Evolutionary conservation across 2,113 vertebrate species (phyloP).

Genomic region (Antigone vipio): DNA sequence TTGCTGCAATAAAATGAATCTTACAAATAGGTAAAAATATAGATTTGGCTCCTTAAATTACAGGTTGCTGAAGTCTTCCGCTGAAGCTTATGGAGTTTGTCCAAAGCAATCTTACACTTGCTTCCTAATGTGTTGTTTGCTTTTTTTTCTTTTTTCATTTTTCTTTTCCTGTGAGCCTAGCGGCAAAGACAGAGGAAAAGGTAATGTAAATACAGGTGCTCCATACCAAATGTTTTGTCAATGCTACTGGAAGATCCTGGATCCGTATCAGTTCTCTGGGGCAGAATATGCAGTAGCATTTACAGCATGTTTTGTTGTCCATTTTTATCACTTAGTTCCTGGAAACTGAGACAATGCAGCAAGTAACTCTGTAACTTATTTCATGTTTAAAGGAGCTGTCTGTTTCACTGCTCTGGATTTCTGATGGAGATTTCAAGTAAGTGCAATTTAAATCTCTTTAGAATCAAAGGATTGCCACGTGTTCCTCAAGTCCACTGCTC

Average conservation of each 20-base stretch:
- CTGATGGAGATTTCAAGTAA: background rate
- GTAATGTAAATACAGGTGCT: background rate
- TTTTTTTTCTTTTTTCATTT: too few species aligned
- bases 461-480: background rate
- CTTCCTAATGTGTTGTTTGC: background rate
- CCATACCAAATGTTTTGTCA: background rate
- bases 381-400: background rate
- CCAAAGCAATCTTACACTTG: background rate
- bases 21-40: background rate
- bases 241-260: background rate
- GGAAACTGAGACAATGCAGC: background rate
- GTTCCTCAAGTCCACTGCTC: background rate
- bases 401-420: background rate
- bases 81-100: background rate
- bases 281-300: background rate
- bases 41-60: slow-evolving; percentile 12
- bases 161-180: background rate
- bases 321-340: background rate
- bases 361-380: background rate
- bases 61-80: background rate
- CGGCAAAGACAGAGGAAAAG: background rate
- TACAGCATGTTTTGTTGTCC: background rate
- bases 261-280: background rate
- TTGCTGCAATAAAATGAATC: background rate
- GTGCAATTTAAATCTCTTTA: background rate